Evolutionary conservation across 1,140 invertebrate species (phyloP).

Genomic region (Doryteuthis pealeii): DNA sequence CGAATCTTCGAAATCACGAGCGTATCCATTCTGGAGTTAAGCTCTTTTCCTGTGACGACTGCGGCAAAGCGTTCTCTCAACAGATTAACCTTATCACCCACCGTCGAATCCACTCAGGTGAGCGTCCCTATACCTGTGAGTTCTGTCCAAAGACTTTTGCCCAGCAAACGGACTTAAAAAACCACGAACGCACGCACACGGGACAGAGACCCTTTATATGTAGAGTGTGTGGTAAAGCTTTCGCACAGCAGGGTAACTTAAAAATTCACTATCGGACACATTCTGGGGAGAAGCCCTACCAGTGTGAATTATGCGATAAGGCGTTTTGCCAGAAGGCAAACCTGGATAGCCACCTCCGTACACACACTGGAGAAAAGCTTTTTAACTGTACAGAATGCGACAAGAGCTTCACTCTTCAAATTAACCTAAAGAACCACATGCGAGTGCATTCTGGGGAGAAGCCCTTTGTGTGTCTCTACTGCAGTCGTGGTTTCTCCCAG

Average conservation of each 20-base stretch:
- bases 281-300: constrained; percentile 17
- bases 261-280: constrained; percentile 16
- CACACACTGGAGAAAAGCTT: constrained; percentile 84
- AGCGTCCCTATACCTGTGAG: constrained; percentile 69
- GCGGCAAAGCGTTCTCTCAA: constrained; percentile 74
- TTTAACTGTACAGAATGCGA: constrained; percentile 63
- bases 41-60: constrained; percentile 86
- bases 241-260: constrained; percentile 18
- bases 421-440: constrained; percentile 27
- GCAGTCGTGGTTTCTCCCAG: constrained; percentile 22
- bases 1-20: constrained; percentile 59
- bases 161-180: constrained; percentile 73
- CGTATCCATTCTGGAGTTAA: constrained; percentile 82
- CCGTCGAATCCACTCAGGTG: constrained; percentile 58
- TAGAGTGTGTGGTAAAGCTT: neutral
- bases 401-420: constrained; percentile 23
- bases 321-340: constrained; percentile 46
- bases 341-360: constrained; percentile 13
- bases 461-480: constrained; percentile 77
- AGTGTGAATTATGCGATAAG: constrained; percentile 25
- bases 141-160: constrained; percentile 72
- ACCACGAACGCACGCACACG: constrained; percentile 58
- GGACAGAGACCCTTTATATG: neutral
- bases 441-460: constrained; percentile 24
- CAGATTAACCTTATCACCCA: constrained; percentile 68